Conservation (phyloP, 1,140 invertebrate genomes). For the Littorina saxatilis region DNA sequence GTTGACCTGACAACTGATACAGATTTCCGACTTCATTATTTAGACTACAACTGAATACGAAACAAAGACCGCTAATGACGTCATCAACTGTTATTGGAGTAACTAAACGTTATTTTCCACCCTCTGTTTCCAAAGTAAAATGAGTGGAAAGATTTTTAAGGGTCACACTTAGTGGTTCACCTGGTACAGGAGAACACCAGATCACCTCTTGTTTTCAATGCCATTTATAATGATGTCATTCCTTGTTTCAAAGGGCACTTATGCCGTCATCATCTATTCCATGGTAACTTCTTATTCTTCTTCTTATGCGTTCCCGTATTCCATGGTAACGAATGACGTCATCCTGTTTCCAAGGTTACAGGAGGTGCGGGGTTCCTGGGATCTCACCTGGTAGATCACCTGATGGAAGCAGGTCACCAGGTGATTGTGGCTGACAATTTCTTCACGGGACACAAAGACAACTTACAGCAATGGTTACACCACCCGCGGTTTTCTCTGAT, state of each 20-base stretch:
- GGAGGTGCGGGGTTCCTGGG: slow-evolving; percentile 19
- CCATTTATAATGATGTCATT: too few relatives aligned
- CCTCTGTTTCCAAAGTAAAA: too few relatives aligned
- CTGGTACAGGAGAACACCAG: background rate
- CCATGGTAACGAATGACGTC: background rate
- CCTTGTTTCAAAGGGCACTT: background rate
- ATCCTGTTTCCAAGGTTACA: background rate
- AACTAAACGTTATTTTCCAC: too few relatives aligned
- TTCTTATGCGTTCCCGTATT: background rate
- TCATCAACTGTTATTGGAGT: too few relatives aligned
- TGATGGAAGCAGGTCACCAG: background rate
- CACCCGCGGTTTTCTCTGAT: background rate
- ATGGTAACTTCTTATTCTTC: background rate
- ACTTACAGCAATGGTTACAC: background rate
- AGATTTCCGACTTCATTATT: too few relatives aligned
- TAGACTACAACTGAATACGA: too few relatives aligned
- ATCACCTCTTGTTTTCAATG: background rate
- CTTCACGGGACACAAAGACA: background rate
- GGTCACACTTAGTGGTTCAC: background rate
- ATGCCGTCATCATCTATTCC: background rate
- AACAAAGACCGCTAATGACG: too few relatives aligned
- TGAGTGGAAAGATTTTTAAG: background rate
- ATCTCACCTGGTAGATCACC: slow-evolving; percentile 10
- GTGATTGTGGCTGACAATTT: slow-evolving; percentile 20
- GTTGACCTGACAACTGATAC: too few relatives aligned